Evolutionary conservation across 1,140 invertebrate genomes (phyloP), one percentile per base, ranked within the genome.

Genomic region (Battus philenor): DNA sequence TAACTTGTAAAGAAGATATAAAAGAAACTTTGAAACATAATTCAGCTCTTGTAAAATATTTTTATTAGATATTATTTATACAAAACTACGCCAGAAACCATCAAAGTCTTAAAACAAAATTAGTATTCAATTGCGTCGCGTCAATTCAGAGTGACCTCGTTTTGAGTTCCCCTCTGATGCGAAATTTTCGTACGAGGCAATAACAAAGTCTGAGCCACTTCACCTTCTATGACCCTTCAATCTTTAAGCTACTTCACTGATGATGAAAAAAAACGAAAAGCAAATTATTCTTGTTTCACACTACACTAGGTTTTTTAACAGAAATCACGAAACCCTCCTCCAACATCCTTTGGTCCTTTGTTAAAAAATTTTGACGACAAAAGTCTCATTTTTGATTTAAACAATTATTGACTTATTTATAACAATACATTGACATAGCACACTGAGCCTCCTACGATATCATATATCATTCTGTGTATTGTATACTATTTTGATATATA

Each of bases 161-260:
- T 80, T 71, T 54, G 53, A 64, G 68, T 69, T 66, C 59, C 77
- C 62, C 51, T 46, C 53, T 44, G 68, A 63, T 51, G 47, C 49
- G 55, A 53, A 68, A n/a, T 58, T 54, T 41, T 59, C 50, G 54
- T 59, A 52, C 47, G 52, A 66, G 74, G 74, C 74, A 81, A 81
- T 84, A 83, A 81, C 76, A 78, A 80, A 81, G 68, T 68, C 74
- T 72, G 61, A 72, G 59, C 67, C 68, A 76, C 76, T 79, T 47
- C 50, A 70, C 54, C 68, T 59, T 75, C 68, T 66, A 81, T 69
- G 68, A 65, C 64, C 58, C 80, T 84, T 49, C 56, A 79, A 50
- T 49, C 65, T 70, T 73, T 77, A 68, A 74, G 62, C 50, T 59
- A 61, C 63, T 59, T 50, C 63, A 57, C 46, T 70, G 74, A 80